These are phyloP conservation scores for Mormoops blainvillei DNA, from an alignment of 2,113 vertebrate species.

Conservation along the genomic window DNA sequence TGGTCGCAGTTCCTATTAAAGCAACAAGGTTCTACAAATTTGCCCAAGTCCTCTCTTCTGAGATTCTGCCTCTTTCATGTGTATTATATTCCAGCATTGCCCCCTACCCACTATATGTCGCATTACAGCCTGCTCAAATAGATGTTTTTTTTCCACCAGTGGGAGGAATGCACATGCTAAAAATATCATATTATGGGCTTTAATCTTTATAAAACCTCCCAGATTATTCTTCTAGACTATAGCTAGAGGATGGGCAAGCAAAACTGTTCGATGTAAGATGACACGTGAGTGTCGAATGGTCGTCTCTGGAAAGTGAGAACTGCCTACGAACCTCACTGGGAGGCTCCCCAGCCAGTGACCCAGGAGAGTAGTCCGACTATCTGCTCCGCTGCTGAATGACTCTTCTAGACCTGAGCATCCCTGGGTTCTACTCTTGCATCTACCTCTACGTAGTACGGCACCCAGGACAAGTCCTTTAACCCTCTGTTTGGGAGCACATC, in stretches of 20 bases:
- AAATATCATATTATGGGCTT: background rate
- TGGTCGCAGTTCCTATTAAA: background rate
- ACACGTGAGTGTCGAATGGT: background rate
- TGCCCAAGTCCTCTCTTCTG: background rate
- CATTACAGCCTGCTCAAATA: background rate
- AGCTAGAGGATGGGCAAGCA: background rate
- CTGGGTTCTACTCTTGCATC: background rate
- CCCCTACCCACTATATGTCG: background rate
- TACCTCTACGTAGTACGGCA: background rate
- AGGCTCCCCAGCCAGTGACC: background rate
- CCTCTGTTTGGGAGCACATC: background rate
- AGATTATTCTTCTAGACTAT: background rate
- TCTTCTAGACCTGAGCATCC: background rate
- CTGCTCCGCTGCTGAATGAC: background rate
- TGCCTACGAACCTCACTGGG: background rate
- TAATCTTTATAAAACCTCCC: background rate
- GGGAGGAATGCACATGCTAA: background rate
- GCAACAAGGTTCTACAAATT: background rate
- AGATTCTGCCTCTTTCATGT: background rate
- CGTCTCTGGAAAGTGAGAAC: background rate
- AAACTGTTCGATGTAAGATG: background rate
- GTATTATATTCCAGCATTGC: conserved; percentile 31
- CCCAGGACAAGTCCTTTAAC: background rate
- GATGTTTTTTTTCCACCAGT: background rate
- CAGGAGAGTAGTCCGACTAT: background rate